These are phyloP conservation scores for Neolamprologus longior DNA, from an alignment of 2,113 vertebrate species.

Conservation along the genomic window DNA sequence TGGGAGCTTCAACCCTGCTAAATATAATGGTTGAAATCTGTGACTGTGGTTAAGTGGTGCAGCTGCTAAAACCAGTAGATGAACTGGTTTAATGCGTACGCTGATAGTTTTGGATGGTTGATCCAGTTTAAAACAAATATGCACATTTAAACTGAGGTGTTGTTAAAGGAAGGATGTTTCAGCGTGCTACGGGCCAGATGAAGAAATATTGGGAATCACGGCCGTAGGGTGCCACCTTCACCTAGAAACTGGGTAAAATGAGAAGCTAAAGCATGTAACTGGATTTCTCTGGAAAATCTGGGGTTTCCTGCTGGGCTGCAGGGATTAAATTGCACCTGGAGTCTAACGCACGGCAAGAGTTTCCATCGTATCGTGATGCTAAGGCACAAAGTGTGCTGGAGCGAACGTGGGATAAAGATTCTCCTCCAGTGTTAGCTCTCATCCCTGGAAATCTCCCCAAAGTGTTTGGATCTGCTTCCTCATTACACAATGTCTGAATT, in stretches of 20 bases:
- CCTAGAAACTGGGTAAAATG: background rate
- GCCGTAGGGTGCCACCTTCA: background rate
- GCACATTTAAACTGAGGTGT: background rate
- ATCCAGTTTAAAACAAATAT: background rate
- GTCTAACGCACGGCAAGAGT: background rate
- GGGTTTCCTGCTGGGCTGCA: background rate
- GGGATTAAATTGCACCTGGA: background rate
- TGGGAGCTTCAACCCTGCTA: background rate
- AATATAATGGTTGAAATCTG: background rate
- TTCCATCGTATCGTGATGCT: background rate
- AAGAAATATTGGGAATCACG: background rate
- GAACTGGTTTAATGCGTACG: rapidly evolving
- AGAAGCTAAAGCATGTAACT: background rate
- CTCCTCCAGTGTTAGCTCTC: background rate
- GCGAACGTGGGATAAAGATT: background rate
- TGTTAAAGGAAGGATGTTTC: background rate
- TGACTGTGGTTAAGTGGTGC: background rate
- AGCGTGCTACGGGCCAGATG: background rate
- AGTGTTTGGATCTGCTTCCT: background rate
- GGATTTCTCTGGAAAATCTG: background rate
- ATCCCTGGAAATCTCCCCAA: background rate
- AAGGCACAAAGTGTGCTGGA: background rate
- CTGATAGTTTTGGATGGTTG: background rate
- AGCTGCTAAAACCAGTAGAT: background rate
- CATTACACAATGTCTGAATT: conserved; percentile 2